Base-by-base conservation (phyloP, 2,888 invertebrate genomes). In the Orthosia incerta region DNA sequence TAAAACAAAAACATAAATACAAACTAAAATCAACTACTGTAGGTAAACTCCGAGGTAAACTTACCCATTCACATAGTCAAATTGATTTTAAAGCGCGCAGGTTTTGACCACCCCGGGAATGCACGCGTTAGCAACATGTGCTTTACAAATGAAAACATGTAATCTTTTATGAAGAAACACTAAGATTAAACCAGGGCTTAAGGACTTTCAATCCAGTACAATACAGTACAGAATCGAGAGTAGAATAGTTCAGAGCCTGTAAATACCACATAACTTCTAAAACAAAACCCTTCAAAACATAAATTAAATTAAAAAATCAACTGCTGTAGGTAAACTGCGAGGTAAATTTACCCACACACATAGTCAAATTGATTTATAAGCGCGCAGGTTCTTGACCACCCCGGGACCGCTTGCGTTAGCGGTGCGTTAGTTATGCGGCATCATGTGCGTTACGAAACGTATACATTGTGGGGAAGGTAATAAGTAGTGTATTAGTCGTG, bases 401-500 rank as follows among this genome's bases (percentile, higher is more conserved):
- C 82, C 79, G 65, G 70, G 62, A 80, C 76, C 77, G 72, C 74
- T 71, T 85, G 87, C 86, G 85, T 76, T 83, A 70, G 63, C 64
- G 79, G 72, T 82, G 63, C 55, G 79, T 76, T 83, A 76, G 84
- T 87, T 90, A 90, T 90, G 90, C 89, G 85, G 73, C 88, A 87
- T 84, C 90, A 90, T 85, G 89, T 59, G 81, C 86, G 88, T 87
- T 86, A 87, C 87, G 80, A 86, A 87, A 85, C 80, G 79, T 79
- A 84, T 85, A 86, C 85, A 86, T 87, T 87, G 88, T 89, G 83
- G 75, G 18, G 59, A 59, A 81, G 78, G 82, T 85, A 87, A 87
- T 90, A 87, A 87, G 86, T 88, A 87, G 87, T 86, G 84, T 87
- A 87, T 84, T 88, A 87, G 87, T 87, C 82, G 85, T 87, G 82